Percentiles rank a stretch among this genome's conserved stretches.
Evolutionary conservation across 2,888 invertebrate species (phyloP).

Genomic region (Synergus itoensis): DNA sequence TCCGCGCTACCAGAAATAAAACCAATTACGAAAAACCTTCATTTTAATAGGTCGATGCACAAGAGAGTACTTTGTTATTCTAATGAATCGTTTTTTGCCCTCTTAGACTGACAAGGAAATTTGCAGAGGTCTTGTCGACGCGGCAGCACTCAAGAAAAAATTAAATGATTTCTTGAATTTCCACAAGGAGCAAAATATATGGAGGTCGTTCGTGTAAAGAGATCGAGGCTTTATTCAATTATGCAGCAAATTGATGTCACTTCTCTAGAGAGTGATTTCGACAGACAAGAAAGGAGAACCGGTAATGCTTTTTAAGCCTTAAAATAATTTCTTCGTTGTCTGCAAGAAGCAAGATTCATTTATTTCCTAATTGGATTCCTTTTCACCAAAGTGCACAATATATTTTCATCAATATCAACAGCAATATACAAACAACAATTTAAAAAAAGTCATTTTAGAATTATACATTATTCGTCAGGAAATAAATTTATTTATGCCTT

Average conservation of each 20-base stretch:
- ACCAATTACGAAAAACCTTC: background rate
- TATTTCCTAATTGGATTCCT: background rate
- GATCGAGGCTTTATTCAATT: conserved; percentile 37
- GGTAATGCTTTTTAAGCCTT: conserved; percentile 20
- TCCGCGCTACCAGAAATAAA: background rate
- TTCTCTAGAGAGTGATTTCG: conserved; percentile 27
- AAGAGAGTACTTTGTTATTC: conserved; percentile 14
- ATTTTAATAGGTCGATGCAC: conserved; percentile 12
- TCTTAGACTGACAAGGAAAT: conserved; percentile 39
- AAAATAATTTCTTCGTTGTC: background rate
- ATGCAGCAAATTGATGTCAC: conserved; percentile 35
- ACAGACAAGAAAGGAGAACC: conserved; percentile 21
- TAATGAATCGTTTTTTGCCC: background rate
- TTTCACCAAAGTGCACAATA: background rate
- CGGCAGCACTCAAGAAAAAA: conserved; percentile 47
- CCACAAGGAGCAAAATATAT: conserved; percentile 42
- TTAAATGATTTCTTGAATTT: conserved; percentile 50
- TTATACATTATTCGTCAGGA: background rate
- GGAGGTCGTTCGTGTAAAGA: conserved; percentile 30
- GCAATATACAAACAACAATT: background rate
- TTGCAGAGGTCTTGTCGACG: conserved; percentile 17
- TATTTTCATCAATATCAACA: background rate
- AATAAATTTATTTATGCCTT: background rate
- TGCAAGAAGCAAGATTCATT: background rate
- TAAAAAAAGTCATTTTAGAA: background rate